phyloP scores from a whole-genome alignment of 1,140 invertebrate genomes.

The Orussus abietinus region DNA sequence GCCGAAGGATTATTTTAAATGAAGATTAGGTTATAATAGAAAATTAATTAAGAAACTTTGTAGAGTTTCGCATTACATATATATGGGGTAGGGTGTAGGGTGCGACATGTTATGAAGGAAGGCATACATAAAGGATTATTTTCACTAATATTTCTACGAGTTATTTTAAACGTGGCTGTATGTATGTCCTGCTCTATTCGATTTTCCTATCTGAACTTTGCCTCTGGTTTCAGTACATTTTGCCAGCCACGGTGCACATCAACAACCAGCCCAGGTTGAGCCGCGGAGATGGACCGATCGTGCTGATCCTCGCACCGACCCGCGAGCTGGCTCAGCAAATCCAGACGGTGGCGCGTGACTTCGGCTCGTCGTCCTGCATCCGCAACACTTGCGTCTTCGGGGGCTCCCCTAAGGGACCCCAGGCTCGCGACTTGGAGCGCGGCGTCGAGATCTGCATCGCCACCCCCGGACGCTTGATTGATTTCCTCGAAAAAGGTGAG shows the following conservation, averaged over 20 bases:
- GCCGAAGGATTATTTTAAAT: no score
- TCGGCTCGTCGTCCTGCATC: slow-evolving; percentile 77
- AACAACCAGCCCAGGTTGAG: slow-evolving; percentile 66
- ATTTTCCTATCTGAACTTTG: no score
- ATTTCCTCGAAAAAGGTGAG: slow-evolving; percentile 93
- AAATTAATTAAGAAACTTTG: no score
- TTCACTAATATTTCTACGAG: background rate
- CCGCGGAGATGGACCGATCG: slow-evolving; percentile 87
- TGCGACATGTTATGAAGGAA: no score
- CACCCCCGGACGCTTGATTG: slow-evolving; percentile 94
- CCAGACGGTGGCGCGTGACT: slow-evolving; percentile 89
- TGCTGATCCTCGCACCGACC: slow-evolving; percentile 90
- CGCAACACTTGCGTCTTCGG: slow-evolving; percentile 95
- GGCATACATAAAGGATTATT: background rate
- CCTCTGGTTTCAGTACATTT: slow-evolving; percentile 64
- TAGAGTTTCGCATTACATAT: no score
- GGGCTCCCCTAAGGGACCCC: slow-evolving; percentile 91
- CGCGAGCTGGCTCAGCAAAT: slow-evolving; percentile 97
- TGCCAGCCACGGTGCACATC: slow-evolving; percentile 74
- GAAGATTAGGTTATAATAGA: no score
- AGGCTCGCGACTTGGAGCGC: slow-evolving; percentile 86
- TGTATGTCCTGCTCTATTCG: no score
- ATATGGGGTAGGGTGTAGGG: no score
- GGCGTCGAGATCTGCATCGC: slow-evolving; percentile 92
- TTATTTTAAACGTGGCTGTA: background rate